Evolutionary conservation across 2,797 vertebrate species (phyloP).

Genomic region (Triplophysa bombifrons): DNA sequence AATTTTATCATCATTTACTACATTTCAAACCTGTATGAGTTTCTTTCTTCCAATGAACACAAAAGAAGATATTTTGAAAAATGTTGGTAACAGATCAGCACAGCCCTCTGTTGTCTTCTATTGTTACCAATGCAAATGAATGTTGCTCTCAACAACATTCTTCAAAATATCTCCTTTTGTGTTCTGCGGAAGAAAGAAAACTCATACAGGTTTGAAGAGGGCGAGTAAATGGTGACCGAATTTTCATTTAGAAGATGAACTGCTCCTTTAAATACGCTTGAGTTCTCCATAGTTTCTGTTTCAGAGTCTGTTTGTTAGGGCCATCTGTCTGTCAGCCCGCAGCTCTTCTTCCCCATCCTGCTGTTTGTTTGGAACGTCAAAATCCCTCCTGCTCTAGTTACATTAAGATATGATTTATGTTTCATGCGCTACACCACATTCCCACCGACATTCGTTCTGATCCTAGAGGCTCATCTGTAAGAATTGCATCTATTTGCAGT

Average conservation of each 20-base stretch:
- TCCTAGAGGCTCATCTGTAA: slow-evolving; percentile 35
- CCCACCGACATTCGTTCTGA: slow-evolving; percentile 39
- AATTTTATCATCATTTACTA: no score
- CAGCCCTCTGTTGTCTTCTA: no score
- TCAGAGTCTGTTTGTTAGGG: slow-evolving; percentile 61
- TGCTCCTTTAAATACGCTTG: slow-evolving; percentile 59
- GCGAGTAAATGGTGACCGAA: no score
- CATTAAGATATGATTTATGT: slow-evolving; percentile 69
- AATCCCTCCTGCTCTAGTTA: slow-evolving; percentile 56
- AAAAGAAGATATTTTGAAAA: no score
- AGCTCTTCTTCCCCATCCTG: slow-evolving; percentile 68
- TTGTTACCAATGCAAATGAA: no score
- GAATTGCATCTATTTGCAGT: slow-evolving; percentile 37
- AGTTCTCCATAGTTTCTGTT: slow-evolving; percentile 65
- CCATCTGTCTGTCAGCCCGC: slow-evolving; percentile 74
- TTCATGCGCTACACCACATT: slow-evolving; percentile 56
- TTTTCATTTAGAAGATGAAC: slow-evolving; percentile 11
- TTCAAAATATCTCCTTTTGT: no score
- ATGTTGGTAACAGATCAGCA: no score
- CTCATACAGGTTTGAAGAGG: no score
- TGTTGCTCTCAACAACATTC: no score
- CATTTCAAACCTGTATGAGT: no score
- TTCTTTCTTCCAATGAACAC: no score
- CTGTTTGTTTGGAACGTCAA: slow-evolving; percentile 66
- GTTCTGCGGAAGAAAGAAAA: no score